Evolutionary conservation across 2,888 invertebrate genomes (phyloP).

Genomic region (Linyphia triangularis): DNA sequence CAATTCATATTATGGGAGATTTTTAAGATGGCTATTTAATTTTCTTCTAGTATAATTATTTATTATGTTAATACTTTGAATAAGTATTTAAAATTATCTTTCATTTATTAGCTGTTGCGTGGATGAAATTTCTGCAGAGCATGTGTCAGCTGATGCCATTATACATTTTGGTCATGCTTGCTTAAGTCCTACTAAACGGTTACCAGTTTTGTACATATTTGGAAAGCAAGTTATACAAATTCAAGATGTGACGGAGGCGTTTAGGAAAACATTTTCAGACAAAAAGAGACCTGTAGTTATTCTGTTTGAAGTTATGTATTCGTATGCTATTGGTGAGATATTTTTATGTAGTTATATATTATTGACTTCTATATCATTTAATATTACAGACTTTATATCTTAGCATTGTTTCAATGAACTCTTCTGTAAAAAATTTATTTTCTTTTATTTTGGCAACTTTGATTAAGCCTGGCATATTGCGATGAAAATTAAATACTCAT

Average conservation of each 20-base stretch:
- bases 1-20: too few species aligned
- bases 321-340: slow-evolving; percentile 78
- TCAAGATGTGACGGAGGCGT: slow-evolving; percentile 78
- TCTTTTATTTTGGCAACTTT: background rate
- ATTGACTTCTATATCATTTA: too few species aligned
- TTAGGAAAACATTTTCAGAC: slow-evolving; percentile 77
- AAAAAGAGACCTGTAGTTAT: slow-evolving; percentile 78
- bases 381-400: background rate
- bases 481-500: too few species aligned
- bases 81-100: background rate
- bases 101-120: slow-evolving; percentile 88
- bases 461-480: too few species aligned
- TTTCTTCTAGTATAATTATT: background rate
- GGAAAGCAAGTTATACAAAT: slow-evolving; percentile 84
- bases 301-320: slow-evolving; percentile 80
- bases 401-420: background rate
- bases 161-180: slow-evolving; percentile 96
- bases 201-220: slow-evolving; percentile 89
- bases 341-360: background rate
- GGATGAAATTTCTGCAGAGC: slow-evolving; percentile 93
- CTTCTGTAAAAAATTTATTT: background rate
- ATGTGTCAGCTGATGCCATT: slow-evolving; percentile 90
- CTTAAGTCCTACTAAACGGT: slow-evolving; percentile 86
- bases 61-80: background rate
- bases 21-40: too few species aligned